A percentile compares a stretch with the other conserved stretches of the same genome.
phyloP scores from a whole-genome alignment of 2,888 invertebrate genomes.

The Watsonalla cultraria region DNA sequence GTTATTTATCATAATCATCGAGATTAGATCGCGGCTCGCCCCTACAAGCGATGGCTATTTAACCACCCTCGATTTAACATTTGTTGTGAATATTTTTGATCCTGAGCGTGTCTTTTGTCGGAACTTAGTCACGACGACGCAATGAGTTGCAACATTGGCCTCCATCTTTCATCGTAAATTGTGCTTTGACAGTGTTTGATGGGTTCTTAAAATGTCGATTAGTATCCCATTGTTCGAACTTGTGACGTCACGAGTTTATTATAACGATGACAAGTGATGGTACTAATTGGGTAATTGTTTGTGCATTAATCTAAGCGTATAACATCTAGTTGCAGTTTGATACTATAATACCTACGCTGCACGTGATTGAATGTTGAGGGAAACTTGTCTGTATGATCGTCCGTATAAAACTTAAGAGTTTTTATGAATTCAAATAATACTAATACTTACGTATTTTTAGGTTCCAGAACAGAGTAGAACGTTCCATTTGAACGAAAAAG shows the following conservation, averaged over 20 bases:
- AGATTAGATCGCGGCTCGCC: constrained; percentile 71
- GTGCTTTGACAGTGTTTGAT: constrained; percentile 41
- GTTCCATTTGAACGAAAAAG: too few relatives aligned
- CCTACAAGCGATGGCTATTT: constrained; percentile 51
- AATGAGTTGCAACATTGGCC: constrained; percentile 30
- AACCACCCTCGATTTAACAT: constrained; percentile 74
- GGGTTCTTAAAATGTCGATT: constrained; percentile 9
- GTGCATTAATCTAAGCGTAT: too few relatives aligned
- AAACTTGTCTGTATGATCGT: too few relatives aligned
- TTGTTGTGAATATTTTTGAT: constrained; percentile 67
- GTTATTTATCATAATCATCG: constrained; percentile 75
- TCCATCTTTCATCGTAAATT: constrained; percentile 43
- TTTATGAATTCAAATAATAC: too few relatives aligned
- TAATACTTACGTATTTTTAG: too few relatives aligned
- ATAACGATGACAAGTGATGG: not conserved
- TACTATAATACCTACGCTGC: too few relatives aligned
- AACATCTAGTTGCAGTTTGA: too few relatives aligned
- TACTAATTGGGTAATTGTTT: not conserved
- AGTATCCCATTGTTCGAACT: not conserved
- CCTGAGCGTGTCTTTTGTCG: constrained; percentile 51
- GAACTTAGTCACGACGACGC: constrained; percentile 28
- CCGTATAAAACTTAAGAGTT: too few relatives aligned
- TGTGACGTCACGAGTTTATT: not conserved
- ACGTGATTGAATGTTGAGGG: too few relatives aligned
- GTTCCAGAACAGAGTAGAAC: too few relatives aligned